Percentiles rank a stretch among this genome's conserved stretches.
phyloP scores from a whole-genome alignment of 2,797 vertebrate species.

The Channallabes apus region DNA sequence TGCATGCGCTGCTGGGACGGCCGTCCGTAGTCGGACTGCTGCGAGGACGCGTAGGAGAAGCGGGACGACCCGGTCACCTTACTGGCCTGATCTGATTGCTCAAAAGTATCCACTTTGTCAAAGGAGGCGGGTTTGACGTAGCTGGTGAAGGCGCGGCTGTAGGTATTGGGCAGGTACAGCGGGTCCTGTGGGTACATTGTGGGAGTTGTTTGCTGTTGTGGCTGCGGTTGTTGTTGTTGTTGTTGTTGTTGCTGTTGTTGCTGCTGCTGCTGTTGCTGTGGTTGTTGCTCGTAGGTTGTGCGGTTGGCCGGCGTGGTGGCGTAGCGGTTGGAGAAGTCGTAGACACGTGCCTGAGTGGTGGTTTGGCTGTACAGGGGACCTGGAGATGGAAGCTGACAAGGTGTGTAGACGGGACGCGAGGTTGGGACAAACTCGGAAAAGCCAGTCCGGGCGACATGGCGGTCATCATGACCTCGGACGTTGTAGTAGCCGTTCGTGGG shows the following conservation, averaged over 20 bases:
- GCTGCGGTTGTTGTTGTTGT: constrained; percentile 65
- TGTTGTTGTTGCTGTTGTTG: constrained; percentile 65
- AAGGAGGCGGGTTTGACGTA: constrained; percentile 84
- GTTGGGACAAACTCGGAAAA: constrained; percentile 83
- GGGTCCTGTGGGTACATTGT: constrained; percentile 74
- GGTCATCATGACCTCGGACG: constrained; percentile 84
- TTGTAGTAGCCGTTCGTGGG: constrained; percentile 93
- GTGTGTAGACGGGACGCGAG: constrained; percentile 77
- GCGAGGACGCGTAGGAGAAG: constrained; percentile 84
- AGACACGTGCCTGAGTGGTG: constrained; percentile 73
- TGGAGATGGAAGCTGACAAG: constrained; percentile 77
- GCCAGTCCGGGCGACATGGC: constrained; percentile 72
- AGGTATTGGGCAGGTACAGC: constrained; percentile 80
- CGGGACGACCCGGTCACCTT: constrained; percentile 79
- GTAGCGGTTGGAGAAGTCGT: constrained; percentile 81
- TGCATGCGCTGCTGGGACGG: constrained; percentile 87
- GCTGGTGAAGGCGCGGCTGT: constrained; percentile 85
- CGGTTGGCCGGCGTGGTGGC: constrained; percentile 76
- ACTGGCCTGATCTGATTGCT: constrained; percentile 82
- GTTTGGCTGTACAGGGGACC: constrained; percentile 81
- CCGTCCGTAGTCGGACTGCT: constrained; percentile 82
- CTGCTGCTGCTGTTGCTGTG: constrained; percentile 53
- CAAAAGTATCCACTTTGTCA: constrained; percentile 80
- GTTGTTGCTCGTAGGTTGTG: constrained; percentile 73
- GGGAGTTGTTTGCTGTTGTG: constrained; percentile 60